These are phyloP conservation scores for Drosophila orosa DNA, from an alignment of 1,140 invertebrate genomes.

Conservation along the genomic window DNA sequence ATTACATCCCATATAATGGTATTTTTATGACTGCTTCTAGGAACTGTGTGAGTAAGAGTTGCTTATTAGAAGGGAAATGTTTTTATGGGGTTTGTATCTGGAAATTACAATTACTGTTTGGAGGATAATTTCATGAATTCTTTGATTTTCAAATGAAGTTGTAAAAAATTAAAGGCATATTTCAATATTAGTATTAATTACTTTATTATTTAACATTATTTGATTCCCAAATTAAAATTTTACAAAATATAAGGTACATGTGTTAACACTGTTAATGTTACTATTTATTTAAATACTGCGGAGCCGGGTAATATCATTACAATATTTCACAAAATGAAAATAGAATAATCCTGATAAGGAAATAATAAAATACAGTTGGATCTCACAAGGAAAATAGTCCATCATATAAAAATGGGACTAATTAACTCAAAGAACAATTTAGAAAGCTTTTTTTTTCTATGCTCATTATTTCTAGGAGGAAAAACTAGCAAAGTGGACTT, in stretches of 20 bases:
- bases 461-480: background rate
- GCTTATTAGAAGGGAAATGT: background rate
- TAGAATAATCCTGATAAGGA: background rate
- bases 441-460: background rate
- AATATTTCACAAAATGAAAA: background rate
- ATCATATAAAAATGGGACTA: too few relatives aligned
- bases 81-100: background rate
- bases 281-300: background rate
- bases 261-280: too few relatives aligned
- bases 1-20: background rate
- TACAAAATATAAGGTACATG: too few relatives aligned
- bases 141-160: accelerated
- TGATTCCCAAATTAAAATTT: too few relatives aligned
- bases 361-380: background rate
- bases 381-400: background rate
- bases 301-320: background rate
- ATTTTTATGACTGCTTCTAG: background rate
- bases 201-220: too few relatives aligned
- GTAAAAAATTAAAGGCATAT: background rate
- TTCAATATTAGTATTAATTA: background rate
- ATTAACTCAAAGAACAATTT: too few relatives aligned
- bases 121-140: too few relatives aligned
- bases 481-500: background rate
- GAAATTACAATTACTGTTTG: too few relatives aligned
- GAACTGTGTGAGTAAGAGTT: slow-evolving; percentile 9